Percentiles rank a stretch among this genome's conserved stretches.
Conservation (phyloP, 2,113 vertebrate genomes). For the Albula glossodonta region DNA sequence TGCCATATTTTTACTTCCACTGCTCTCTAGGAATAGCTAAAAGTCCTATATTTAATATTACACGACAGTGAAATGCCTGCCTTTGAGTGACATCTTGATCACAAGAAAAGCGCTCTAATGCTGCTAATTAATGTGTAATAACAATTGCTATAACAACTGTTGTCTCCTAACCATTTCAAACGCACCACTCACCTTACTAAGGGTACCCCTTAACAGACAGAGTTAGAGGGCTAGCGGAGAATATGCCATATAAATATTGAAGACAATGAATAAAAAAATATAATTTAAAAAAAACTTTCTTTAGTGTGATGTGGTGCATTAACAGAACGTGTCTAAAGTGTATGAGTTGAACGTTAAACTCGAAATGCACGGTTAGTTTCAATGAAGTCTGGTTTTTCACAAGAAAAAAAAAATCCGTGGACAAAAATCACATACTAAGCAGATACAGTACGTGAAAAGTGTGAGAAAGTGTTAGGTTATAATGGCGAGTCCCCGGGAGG, state of each 20-base stretch:
- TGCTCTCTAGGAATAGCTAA: no score
- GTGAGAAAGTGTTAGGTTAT: conserved; percentile 53
- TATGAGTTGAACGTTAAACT: not conserved
- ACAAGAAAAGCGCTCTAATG: not conserved
- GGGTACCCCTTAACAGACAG: not conserved
- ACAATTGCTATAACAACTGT: not conserved
- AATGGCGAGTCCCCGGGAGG: conserved; percentile 47
- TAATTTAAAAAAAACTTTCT: not conserved
- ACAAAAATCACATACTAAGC: not conserved
- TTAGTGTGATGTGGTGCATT: not conserved
- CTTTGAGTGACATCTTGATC: not conserved
- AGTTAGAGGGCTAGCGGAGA: not conserved
- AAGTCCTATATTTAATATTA: not conserved
- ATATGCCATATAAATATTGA: not conserved
- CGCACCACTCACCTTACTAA: not conserved
- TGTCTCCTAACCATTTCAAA: not conserved
- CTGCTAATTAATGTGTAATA: not conserved
- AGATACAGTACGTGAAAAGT: conserved; percentile 51
- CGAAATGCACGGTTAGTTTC: not conserved
- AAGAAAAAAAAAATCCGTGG: not conserved
- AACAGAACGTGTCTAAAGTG: not conserved
- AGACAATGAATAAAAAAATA: not conserved
- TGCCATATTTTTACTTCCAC: not conserved
- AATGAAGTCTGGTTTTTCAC: not conserved
- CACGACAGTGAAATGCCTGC: not conserved